Evolutionary conservation across 2,888 invertebrate species (phyloP), one percentile per base, ranked within the genome.

Genomic region (Hydrotaea diabolus): DNA sequence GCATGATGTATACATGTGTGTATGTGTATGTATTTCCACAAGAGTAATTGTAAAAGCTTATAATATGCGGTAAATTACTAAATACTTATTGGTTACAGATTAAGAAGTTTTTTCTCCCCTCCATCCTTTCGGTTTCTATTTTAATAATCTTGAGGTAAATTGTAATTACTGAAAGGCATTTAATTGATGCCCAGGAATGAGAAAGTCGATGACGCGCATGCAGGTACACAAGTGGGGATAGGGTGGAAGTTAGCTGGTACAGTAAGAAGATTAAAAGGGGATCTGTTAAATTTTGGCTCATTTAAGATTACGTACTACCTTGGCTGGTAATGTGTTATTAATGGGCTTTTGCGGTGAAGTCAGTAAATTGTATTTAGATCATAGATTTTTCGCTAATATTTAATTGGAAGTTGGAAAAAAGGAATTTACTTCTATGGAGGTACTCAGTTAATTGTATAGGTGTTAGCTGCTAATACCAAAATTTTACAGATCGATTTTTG

Each of bases 31-130:
- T 80, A 71, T 57, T 31, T 31, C 31, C 31, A 71, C 21, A 62
- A 62, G 31, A n/a, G 46, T 64, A 64, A 26, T 59, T 64, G 64
- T n/a, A 17, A 66, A 66, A 19, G 66, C 23, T 23, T 69, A 11
- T 66, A 76, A 80, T 69, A 72, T 77, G 80, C 39, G 69, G 69
- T 77, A 64, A 77, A 62, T 75, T 80, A 75, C 73, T 80, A 53
- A 80, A 83, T 53, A 69, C 73, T 64, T 46, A 79, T 83, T 72
- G 79, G 43, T 79, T 76, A 36, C 46, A 15, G 36, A 77, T 59
- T 53, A 77, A 21, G 36, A 62, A 19, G 57, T 26, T 64, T 73
- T 77, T 81, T 55, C 17, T 21, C 23, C 8, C 0, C 69, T 69
- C 46, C 43, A 13, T 59, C 31, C 11, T 26, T 59, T 59, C 15